Conservation (phyloP, 2,113 vertebrate species). For the Heterochromis multidens region DNA sequence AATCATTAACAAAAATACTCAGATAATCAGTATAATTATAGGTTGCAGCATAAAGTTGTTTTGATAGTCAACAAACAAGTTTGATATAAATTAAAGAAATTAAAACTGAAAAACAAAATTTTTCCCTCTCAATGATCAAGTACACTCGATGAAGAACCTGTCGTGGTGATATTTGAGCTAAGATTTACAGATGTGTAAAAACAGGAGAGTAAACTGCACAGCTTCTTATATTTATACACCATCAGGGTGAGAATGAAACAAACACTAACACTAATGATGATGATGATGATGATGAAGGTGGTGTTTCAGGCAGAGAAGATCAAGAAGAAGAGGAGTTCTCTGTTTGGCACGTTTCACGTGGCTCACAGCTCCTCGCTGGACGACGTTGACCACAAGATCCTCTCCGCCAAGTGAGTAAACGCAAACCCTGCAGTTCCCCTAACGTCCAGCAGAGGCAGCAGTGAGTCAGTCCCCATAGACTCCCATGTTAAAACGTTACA, state of each 20-base stretch:
- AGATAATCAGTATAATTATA: background rate
- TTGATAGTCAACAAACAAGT: background rate
- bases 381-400: conserved; percentile 94
- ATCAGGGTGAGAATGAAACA: background rate
- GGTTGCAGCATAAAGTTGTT: background rate
- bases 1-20: background rate
- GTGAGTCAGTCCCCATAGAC: background rate
- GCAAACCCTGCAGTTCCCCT: background rate
- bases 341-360: conserved; percentile 93
- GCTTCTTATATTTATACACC: background rate
- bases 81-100: too few species aligned
- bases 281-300: background rate
- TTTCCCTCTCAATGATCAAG: too few species aligned
- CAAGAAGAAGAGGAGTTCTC: conserved; percentile 93
- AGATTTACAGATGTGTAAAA: background rate
- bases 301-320: conserved; percentile 20
- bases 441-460: background rate
- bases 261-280: background rate
- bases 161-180: background rate
- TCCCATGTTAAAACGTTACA: background rate
- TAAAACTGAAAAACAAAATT: too few species aligned
- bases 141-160: background rate
- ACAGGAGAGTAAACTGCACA: background rate
- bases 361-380: conserved; percentile 96
- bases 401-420: conserved; percentile 90